phyloP scores from a whole-genome alignment of 2,113 vertebrate genomes.

The Sitta europaea region DNA sequence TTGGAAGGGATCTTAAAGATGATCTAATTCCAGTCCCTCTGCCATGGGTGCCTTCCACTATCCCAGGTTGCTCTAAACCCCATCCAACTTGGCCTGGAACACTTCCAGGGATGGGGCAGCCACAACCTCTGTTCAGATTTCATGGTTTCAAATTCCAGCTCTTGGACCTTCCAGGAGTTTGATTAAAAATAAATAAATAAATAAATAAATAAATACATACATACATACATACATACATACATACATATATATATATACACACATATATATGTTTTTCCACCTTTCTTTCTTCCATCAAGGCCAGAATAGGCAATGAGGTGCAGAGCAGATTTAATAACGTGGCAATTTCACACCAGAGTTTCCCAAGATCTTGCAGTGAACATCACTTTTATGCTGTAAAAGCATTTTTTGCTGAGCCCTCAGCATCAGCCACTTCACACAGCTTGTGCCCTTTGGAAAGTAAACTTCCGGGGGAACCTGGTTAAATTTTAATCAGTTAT shows the following conservation, averaged over 20 bases:
- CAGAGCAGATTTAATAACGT: background rate
- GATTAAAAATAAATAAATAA: background rate
- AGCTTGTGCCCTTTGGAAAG: background rate
- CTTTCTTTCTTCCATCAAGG: background rate
- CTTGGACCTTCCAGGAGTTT: background rate
- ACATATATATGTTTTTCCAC: no score
- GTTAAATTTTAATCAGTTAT: background rate
- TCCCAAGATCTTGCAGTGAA: background rate
- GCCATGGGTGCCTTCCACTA: background rate
- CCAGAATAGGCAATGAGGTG: background rate
- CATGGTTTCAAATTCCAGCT: background rate
- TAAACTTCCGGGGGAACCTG: background rate
- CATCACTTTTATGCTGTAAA: background rate
- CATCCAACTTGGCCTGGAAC: background rate
- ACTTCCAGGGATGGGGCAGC: background rate
- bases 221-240: no score
- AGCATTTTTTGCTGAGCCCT: background rate
- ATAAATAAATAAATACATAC: no score
- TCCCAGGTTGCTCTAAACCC: background rate
- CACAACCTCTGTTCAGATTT: background rate
- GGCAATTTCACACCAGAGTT: background rate
- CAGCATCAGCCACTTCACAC: background rate
- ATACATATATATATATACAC: no score
- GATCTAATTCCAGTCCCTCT: background rate
- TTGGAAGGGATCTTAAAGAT: background rate